phyloP scores from a whole-genome alignment of 2,888 invertebrate genomes.

The Nymphalis c-album region DNA sequence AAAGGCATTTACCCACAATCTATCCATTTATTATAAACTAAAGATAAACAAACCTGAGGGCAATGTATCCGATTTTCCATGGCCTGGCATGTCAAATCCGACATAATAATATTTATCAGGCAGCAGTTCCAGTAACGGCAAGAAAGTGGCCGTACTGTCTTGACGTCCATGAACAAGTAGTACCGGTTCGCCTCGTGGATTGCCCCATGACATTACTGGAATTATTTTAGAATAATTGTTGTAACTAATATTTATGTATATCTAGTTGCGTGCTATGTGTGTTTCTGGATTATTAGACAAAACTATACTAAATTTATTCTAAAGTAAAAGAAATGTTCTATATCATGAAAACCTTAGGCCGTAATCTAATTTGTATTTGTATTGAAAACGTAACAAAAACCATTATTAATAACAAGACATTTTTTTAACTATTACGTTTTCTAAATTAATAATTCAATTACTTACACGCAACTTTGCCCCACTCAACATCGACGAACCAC shows the following conservation, averaged over 20 bases:
- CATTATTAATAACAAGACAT: too few relatives aligned
- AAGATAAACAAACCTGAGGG: conserved; percentile 56
- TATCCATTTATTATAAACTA: too few relatives aligned
- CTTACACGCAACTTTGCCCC: conserved; percentile 81
- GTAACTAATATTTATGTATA: too few relatives aligned
- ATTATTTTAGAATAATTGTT: background rate
- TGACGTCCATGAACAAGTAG: conserved; percentile 83
- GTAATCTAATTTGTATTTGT: too few relatives aligned
- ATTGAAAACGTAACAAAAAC: too few relatives aligned
- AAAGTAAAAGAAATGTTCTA: too few relatives aligned
- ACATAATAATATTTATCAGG: conserved; percentile 64
- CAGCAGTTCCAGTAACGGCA: conserved; percentile 77
- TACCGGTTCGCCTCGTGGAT: conserved; percentile 69
- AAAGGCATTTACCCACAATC: too few relatives aligned
- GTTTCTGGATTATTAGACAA: too few relatives aligned
- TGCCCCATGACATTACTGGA: conserved; percentile 83
- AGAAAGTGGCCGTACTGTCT: conserved; percentile 83
- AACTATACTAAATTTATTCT: too few relatives aligned
- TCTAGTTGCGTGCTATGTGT: too few relatives aligned
- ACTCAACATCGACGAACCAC: conserved; percentile 74
- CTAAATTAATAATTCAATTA: background rate
- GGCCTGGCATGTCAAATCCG: conserved; percentile 82
- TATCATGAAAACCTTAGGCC: too few relatives aligned
- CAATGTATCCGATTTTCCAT: conserved; percentile 80
- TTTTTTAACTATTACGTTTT: too few relatives aligned